Conservation (phyloP, 2,888 invertebrate species). For the Tinea pellionella region DNA sequence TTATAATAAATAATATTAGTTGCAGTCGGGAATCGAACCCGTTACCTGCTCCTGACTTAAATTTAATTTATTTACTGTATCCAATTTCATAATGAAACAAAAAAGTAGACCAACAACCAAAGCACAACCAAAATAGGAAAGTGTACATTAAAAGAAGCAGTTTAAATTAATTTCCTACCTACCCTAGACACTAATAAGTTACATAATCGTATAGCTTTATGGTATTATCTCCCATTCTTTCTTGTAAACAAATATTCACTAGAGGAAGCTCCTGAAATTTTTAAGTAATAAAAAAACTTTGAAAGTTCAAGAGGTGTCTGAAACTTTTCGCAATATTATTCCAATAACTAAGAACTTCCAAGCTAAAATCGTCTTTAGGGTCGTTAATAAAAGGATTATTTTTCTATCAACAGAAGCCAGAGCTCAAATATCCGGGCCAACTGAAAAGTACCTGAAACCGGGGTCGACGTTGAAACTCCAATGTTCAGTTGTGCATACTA, state of each 20-base stretch:
- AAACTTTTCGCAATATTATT: neutral
- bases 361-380: neutral
- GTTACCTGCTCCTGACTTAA: too few species aligned
- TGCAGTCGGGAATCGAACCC: too few species aligned
- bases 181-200: too few species aligned
- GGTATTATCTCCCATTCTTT: neutral
- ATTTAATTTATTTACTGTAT: too few species aligned
- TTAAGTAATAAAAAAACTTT: slow-evolving; percentile 1
- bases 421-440: slow-evolving; percentile 87
- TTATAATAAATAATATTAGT: too few species aligned
- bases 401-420: slow-evolving; percentile 75
- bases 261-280: neutral
- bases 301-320: neutral
- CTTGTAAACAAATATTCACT: neutral
- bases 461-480: slow-evolving; percentile 85
- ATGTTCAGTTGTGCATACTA: slow-evolving; percentile 85
- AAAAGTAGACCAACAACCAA: too few species aligned
- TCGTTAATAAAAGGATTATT: neutral
- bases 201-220: too few species aligned
- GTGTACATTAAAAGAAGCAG: too few species aligned
- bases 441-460: slow-evolving; percentile 88
- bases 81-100: too few species aligned
- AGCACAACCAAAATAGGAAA: too few species aligned
- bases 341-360: neutral
- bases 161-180: neutral